Evolutionary conservation across 64 coral and sea anemone genomes (phyloP).

Genomic region (Pocillopora damicornis): DNA sequence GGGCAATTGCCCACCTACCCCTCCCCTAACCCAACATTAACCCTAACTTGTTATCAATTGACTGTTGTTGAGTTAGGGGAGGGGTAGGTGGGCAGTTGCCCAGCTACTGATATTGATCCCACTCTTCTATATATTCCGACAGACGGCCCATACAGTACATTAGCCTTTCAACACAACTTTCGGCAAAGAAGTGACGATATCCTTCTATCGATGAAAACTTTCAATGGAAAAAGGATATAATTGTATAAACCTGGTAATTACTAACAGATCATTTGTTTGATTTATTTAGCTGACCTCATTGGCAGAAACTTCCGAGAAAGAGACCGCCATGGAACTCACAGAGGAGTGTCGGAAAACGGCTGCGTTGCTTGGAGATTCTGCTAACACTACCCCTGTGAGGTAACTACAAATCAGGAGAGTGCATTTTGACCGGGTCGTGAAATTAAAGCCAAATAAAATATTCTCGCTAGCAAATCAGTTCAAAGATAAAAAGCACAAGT

Average conservation of each 20-base stretch:
- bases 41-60: too few species aligned
- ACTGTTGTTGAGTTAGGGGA: too few species aligned
- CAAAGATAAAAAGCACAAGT: too few species aligned
- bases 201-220: too few species aligned
- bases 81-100: not conserved
- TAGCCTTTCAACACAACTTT: not conserved
- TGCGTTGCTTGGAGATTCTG: slow-evolving; percentile 69
- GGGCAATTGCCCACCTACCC: too few species aligned
- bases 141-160: not conserved
- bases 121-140: too few species aligned
- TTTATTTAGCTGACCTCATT: slow-evolving; percentile 24
- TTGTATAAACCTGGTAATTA: not conserved
- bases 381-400: slow-evolving; percentile 68
- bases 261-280: slow-evolving; percentile 2
- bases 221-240: not conserved
- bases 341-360: slow-evolving; percentile 84
- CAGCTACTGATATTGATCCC: too few species aligned
- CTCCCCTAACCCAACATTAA: too few species aligned
- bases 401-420: slow-evolving; percentile 9
- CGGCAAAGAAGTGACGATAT: too few species aligned
- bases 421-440: not conserved
- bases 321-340: slow-evolving; percentile 73
- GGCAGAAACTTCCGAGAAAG: slow-evolving; percentile 74
- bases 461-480: too few species aligned
- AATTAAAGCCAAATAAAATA: too few species aligned